A percentile compares a stretch with the other conserved stretches of the same genome.
phyloP scores from a whole-genome alignment of 2,113 vertebrate species.

The Kobus ellipsiprymnus region DNA sequence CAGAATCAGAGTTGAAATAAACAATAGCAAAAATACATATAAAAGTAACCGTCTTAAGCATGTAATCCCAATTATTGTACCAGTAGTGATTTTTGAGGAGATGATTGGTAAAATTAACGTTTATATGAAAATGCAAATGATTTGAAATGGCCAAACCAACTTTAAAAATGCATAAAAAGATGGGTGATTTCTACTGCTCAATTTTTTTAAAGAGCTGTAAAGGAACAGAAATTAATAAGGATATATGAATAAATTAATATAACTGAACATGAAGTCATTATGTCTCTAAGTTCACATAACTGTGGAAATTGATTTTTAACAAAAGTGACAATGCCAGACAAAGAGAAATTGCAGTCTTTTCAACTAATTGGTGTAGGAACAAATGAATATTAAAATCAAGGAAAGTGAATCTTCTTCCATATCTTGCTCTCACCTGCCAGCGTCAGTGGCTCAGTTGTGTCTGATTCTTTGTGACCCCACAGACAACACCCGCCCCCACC shows the following conservation, averaged over 20 bases:
- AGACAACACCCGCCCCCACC: not conserved
- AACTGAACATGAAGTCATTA: not conserved
- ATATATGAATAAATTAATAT: not conserved
- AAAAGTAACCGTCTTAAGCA: not conserved
- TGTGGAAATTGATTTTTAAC: not conserved
- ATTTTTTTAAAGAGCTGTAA: not conserved
- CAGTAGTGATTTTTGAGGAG: not conserved
- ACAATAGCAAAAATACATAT: not conserved
- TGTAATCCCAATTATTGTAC: not conserved
- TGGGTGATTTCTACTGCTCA: not conserved
- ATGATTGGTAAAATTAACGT: not conserved
- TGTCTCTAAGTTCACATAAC: not conserved
- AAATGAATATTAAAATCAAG: not conserved
- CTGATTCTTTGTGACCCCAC: not conserved
- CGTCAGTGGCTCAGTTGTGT: not conserved
- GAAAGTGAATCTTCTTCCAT: not conserved
- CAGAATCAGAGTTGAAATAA: not conserved
- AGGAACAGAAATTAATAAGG: not conserved
- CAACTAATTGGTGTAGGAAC: not conserved
- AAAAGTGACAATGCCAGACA: not conserved
- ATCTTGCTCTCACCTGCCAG: not conserved
- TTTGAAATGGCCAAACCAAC: not conserved
- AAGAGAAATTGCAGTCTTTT: not conserved
- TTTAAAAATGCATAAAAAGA: not conserved
- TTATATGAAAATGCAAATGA: not conserved